Base-by-base conservation (phyloP, 2,113 vertebrate species). In the Xenus cinereus region DNA sequence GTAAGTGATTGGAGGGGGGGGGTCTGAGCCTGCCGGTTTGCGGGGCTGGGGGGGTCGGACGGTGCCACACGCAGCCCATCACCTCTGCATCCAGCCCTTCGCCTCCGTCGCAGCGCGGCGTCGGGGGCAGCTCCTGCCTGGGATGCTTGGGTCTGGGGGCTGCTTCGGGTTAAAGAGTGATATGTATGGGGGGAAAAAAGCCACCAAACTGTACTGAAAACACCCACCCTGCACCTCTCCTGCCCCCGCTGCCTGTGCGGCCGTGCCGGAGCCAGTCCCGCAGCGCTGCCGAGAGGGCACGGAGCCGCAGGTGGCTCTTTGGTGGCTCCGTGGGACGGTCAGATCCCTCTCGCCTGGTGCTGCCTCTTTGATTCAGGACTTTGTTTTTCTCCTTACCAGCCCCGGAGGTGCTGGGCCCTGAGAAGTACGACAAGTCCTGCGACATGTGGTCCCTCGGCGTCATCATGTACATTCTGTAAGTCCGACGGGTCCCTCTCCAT, bases 391-490 rank as follows among this genome's bases (percentile, higher is more conserved):
- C 43, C 63, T 64, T 33, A 4, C 73, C 96, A 99, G 99, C 99
- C 95, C 99, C 99, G 1, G 99, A 99, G 95, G 99, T 99, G 85
- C 98, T 99, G 89, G 99, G 99, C 50, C 99, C 99, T 2, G 99
- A 99, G 97, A 99, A 99, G 93, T 99, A 99, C 22, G 99, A 99
- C 98, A 99, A 99, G 96, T 99, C 99, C 76, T 99, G 99, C 90
- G 99, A 99, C 97, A 99, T 99, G 99, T 99, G 99, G 99, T 99
- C 99, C 33, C 97, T 99, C 45, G 99, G 99, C 4, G 99, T 99
- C 98, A 99, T 99, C 97, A 99, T 99, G 99, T 99, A 99, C 89
- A 99, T 99, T 94, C 96, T 99, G 99, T 99, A 91, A 99, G 99
- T 99, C 72, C 6, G 1, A 7, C 1, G 3, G 7, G 7, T 33